Percentiles rank a stretch among this genome's conserved stretches.
Evolutionary conservation across 2,888 invertebrate genomes (phyloP).

Genomic region (Himalopsyche anomala): DNA sequence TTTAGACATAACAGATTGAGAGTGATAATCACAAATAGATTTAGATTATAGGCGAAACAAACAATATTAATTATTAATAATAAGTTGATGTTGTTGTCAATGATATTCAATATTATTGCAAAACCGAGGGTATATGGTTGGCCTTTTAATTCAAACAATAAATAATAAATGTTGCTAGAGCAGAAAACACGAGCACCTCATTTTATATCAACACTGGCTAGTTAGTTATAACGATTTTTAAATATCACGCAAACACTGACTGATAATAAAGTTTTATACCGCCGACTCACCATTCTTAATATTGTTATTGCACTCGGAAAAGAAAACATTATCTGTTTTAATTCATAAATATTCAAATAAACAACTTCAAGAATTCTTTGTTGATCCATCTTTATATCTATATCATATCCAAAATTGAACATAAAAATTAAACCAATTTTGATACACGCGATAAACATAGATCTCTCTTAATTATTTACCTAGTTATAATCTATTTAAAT

Average conservation of each 20-base stretch:
- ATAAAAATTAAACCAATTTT: no score
- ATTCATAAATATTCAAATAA: neutral
- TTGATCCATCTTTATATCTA: neutral
- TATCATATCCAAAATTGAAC: no score
- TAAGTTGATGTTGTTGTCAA: constrained; percentile 19
- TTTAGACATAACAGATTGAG: neutral
- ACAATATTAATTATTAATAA: neutral
- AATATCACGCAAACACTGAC: neutral
- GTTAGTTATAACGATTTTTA: constrained; percentile 9
- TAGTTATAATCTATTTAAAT: no score
- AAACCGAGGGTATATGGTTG: constrained; percentile 10
- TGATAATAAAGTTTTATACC: constrained; percentile 1
- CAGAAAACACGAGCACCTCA: neutral
- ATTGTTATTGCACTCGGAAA: neutral
- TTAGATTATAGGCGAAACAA: constrained; percentile 12
- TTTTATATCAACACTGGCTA: constrained; percentile 11
- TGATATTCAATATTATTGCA: constrained; percentile 16
- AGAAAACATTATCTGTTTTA: neutral
- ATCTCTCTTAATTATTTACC: no score
- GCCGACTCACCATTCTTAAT: neutral
- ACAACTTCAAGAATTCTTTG: neutral
- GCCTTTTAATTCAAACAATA: constrained; percentile 26
- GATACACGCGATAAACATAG: no score
- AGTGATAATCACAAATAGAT: constrained; percentile 30
- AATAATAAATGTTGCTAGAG: constrained; percentile 3